Base-by-base conservation (phyloP, 2,888 invertebrate species). In the Noctuana brunneofusca region DNA sequence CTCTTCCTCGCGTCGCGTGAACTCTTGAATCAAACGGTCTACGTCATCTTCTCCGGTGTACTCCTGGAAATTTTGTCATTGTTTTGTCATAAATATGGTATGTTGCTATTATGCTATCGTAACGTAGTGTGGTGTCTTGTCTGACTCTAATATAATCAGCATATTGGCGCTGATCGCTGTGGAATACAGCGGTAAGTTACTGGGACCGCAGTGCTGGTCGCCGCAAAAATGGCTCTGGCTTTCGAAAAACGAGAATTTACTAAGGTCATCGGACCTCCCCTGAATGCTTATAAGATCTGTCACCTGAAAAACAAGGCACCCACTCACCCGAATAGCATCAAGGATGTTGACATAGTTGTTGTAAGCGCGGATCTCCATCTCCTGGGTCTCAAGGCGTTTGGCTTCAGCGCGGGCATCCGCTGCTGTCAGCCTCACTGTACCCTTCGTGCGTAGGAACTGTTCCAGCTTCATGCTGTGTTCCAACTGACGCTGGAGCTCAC, bases 391-490 rank as follows among this genome's bases (percentile, higher is more conserved):
- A 63, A 94, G 92, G 64, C 94, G 93, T 76, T 95, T 96, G 70
- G 94, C 94, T 57, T 94, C 93, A 14, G 95, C 96, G 69, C 95
- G 95, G 58, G 94, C 94, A 71, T 96, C 95, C 66, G 96, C 96
- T 0, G 94, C 93, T 73, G 96, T 95, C 41, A 95, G 92, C 1
- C 97, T 88, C 69, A 95, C 95, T 66, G 97, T 96, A 0, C 96
- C 96, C 81, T 97, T 97, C 0, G 96, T 94, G 5, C 95, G 95
- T 59, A 97, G 93, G 81, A 98, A 98, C 75, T 96, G 95, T 73
- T 96, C 95, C 30, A 98, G 87, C 72, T 96, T 96, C 72, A 95
- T 90, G 79, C 97, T 97, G 80, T 97, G 96, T 78, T 97, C 97
- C 38, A 98, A 86, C 65, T 96, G 95, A 0, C 97, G 92, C 75